phyloP scores from a whole-genome alignment of 2,888 invertebrate genomes.

The Meta bourneti region DNA sequence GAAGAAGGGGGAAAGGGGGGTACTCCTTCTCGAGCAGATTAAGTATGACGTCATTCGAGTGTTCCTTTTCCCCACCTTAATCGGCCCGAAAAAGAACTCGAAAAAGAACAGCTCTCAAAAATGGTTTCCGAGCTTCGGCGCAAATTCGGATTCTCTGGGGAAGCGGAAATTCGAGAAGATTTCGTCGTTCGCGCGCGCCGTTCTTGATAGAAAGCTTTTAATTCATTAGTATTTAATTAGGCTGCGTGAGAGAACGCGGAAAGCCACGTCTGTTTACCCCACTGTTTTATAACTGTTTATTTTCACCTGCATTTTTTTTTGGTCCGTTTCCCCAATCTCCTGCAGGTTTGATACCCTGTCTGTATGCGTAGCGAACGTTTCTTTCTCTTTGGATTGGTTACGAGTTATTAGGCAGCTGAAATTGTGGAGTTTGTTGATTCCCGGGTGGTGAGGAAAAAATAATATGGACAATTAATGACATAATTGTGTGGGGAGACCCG shows the following conservation, averaged over 20 bases:
- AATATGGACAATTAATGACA: neutral
- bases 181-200: neutral
- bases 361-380: neutral
- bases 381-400: neutral
- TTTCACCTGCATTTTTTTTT: neutral
- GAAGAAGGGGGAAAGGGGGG: neutral
- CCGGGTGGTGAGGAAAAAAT: neutral
- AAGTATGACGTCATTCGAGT: slow-evolving; percentile 8
- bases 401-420: neutral
- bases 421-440: neutral
- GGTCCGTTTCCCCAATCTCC: neutral
- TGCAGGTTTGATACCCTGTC: neutral
- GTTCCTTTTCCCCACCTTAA: neutral
- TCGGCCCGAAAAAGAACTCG: neutral
- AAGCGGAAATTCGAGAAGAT: neutral
- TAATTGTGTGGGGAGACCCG: neutral
- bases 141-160: neutral
- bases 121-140: neutral
- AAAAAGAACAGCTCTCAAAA: slow-evolving; percentile 20
- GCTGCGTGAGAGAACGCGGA: neutral
- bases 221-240: slow-evolving; percentile 33
- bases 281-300: neutral
- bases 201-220: slow-evolving; percentile 14
- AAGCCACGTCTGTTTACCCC: neutral
- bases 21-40: neutral